Conservation (phyloP, 2,888 invertebrate genomes). For the Syrphus vitripennis region DNA sequence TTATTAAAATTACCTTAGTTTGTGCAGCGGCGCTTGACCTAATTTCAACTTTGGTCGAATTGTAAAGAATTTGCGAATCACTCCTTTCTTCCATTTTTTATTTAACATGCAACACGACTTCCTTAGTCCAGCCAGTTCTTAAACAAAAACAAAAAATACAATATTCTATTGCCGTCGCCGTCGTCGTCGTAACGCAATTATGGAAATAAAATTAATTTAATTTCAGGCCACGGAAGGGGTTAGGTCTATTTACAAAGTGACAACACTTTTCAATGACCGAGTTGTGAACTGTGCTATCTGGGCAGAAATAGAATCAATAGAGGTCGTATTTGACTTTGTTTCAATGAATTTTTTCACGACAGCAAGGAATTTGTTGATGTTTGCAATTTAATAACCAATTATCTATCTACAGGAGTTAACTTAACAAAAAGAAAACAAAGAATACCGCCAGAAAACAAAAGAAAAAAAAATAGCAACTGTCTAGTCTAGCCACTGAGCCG, state of each 20-base stretch:
- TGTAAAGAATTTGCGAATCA: constrained; percentile 55
- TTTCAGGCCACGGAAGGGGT: background rate
- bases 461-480: background rate
- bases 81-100: constrained; percentile 50
- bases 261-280: background rate
- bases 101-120: background rate
- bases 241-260: background rate
- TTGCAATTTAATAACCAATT: background rate
- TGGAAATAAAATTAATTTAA: background rate
- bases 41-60: constrained; percentile 31
- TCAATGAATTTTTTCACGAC: background rate
- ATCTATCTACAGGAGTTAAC: background rate
- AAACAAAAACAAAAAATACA: background rate
- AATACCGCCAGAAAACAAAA: background rate
- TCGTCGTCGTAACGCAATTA: background rate
- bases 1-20: constrained; percentile 39
- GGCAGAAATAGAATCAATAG: background rate
- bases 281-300: background rate
- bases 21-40: background rate
- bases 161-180: background rate
- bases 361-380: background rate
- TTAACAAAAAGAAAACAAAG: background rate
- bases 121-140: background rate
- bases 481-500: background rate
- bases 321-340: background rate